Conservation (phyloP, 2,113 vertebrate species). For the Halichoeres trimaculatus region DNA sequence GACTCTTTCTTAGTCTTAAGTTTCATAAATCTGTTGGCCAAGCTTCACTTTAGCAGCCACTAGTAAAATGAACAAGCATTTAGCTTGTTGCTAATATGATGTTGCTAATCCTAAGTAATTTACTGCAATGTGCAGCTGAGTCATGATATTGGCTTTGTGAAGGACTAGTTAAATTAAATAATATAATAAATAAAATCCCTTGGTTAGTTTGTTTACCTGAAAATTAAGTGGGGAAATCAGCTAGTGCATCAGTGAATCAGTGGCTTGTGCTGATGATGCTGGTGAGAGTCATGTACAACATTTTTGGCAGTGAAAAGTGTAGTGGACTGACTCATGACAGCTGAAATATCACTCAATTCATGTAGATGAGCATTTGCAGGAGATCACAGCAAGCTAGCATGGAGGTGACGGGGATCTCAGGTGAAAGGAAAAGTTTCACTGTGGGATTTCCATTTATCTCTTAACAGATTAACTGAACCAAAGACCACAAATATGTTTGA, state of each 20-base stretch:
- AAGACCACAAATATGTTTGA: constrained; percentile 48
- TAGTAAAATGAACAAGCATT: constrained; percentile 24
- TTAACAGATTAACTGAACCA: not conserved
- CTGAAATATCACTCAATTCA: not conserved
- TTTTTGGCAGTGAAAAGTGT: constrained; percentile 19
- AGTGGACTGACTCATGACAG: not conserved
- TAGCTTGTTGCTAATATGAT: not conserved
- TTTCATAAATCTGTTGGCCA: too few relatives aligned
- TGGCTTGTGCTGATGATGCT: constrained; percentile 30
- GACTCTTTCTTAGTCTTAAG: too few relatives aligned
- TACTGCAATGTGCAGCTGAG: constrained; percentile 6
- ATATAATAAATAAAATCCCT: too few relatives aligned
- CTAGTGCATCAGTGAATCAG: too few relatives aligned
- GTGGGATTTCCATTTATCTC: constrained; percentile 12
- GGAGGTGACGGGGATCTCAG: not conserved
- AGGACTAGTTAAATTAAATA: too few relatives aligned
- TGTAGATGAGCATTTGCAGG: not conserved
- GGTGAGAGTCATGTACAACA: constrained; percentile 28
- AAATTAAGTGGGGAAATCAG: too few relatives aligned
- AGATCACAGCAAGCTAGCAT: not conserved
- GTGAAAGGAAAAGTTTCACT: not conserved
- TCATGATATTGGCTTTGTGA: too few relatives aligned
- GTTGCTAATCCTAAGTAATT: not conserved
- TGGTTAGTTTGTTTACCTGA: too few relatives aligned
- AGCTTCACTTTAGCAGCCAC: too few relatives aligned